Evolutionary conservation across 2,113 vertebrate genomes (phyloP), one percentile per base, ranked within the genome.

Genomic region (Cathartes aura): DNA sequence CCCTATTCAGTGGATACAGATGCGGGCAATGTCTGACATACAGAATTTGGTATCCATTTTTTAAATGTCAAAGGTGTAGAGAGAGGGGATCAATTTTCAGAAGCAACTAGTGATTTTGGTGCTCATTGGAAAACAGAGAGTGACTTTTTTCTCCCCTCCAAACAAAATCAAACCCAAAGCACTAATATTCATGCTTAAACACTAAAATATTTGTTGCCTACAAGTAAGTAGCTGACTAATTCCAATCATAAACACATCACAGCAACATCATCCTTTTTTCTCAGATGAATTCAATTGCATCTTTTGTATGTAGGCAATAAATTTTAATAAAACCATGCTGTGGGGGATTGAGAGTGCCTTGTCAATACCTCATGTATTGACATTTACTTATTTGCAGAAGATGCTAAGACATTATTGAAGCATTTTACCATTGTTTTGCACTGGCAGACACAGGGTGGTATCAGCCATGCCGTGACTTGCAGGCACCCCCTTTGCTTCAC

Each of bases 1-100:
- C 11, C 34, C 34, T 4, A 2, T 48, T 38, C 23, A 4, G 32
- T 23, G 14, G 36, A 38, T 64, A 34, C 12, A n/a, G 60, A 81
- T 27, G 17, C 2, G 1, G 22, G 14, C 18, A 71, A 22, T 1
- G 0, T 56, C 34, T 80, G 63, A 18, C 24, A n/a, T 8, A 48
- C 7, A 58, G 66, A 53, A 66, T 70, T 60, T 29, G 18, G 8
- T 15, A 22, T 2, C 8, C 0, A 5, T n/a, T 40, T 89, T 40
- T 72, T 6, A 27, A 78, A 63, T 47, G 15, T 40, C 58, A 58
- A 60, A 93, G 34, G 2, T 48, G 6, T 47, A 89, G 62, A 83
- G 32, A 81, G 42, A 72, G 21, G 16, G 20, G 8, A 36, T 60
- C 24, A 3, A 8, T 42, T 79, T 84, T 64, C 42, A 70, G n/a